Evolutionary conservation across 2,888 invertebrate genomes (phyloP).

Genomic region (Strigamia crassipes): DNA sequence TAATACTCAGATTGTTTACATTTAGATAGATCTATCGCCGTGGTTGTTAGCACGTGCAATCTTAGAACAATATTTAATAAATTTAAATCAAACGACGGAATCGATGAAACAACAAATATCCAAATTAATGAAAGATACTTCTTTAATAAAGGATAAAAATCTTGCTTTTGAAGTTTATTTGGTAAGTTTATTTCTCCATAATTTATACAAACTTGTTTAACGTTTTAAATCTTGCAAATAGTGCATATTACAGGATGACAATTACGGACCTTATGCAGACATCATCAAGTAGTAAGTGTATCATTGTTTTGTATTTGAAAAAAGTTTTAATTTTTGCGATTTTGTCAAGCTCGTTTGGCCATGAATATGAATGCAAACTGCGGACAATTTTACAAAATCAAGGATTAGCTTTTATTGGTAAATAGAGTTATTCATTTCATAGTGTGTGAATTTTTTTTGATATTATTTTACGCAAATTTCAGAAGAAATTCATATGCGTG

Average conservation of each 20-base stretch:
- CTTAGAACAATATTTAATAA: not conserved
- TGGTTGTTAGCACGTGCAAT: not conserved
- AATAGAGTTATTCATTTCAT: conserved; percentile 24
- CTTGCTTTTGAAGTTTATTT: conserved; percentile 75
- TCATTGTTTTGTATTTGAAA: conserved; percentile 1
- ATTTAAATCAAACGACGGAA: not conserved
- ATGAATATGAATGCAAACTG: conserved; percentile 81
- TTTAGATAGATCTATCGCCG: not conserved
- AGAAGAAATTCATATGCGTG: conserved; percentile 79
- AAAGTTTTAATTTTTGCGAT: conserved; percentile 11
- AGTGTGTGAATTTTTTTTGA: not conserved
- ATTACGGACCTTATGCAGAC: conserved; percentile 81
- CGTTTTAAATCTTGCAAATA: conserved; percentile 61
- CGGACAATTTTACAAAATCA: conserved; percentile 67
- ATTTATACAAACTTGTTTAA: conserved; percentile 9
- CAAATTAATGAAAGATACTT: conserved; percentile 71
- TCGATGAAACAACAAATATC: conserved; percentile 61
- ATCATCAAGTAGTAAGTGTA: conserved; percentile 73
- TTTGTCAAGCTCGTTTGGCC: conserved; percentile 70
- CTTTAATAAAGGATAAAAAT: conserved; percentile 71
- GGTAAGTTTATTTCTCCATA: conserved; percentile 61
- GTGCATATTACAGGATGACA: conserved; percentile 79
- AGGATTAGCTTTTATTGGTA: conserved; percentile 63
- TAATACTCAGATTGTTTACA: not conserved
- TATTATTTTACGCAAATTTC: conserved; percentile 53